Evolutionary conservation across 2,797 vertebrate species (phyloP), one percentile per base, ranked within the genome.

Genomic region (Coregonus ussuriensis): DNA sequence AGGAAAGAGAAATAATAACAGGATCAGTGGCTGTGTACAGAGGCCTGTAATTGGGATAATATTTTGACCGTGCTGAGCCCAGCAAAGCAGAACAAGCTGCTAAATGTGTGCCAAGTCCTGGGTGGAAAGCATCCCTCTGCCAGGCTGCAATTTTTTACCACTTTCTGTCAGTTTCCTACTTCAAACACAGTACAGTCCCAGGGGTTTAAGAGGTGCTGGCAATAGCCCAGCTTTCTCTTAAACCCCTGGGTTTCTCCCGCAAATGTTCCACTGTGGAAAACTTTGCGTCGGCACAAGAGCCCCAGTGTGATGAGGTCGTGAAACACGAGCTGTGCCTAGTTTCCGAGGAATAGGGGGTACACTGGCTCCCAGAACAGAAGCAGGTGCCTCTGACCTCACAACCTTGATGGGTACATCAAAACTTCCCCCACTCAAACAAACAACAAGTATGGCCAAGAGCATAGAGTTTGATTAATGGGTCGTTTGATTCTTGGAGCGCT

Each of bases 151-250:
- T 62, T 52, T 81, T 75, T 79, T 78, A 79, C 81, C 70, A 14
- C 66, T 82, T 51, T 84, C 71, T 77, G 77, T 83, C 80, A 81
- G 77, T 81, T 86, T 85, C 79, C 75, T 70, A 77, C 76, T 80
- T 86, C 77, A 82, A 82, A 80, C 69, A 14, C 25, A 6, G 59
- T 21, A 31, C 56, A 59, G 59, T 82, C 85, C 79, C 75, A 83
- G 71, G 79, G 77, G 83, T 85, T 79, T 79, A 51, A 54, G 71
- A 79, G 65, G 70, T 78, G 52, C 72, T 85, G 73, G 75, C 82
- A 82, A 79, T 68, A 65, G 74, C 79, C 59, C 15, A 41, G 62
- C 33, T 25, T 25, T 25, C 70, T 62, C 78, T 83, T 41, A 79
- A 25, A 25, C 25, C 25, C 25, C 25, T 25, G 25, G 25, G 25